Percentiles rank a stretch among this genome's conserved stretches.
phyloP scores from a whole-genome alignment of 2,113 vertebrate genomes.

The Percopsis transmontana region DNA sequence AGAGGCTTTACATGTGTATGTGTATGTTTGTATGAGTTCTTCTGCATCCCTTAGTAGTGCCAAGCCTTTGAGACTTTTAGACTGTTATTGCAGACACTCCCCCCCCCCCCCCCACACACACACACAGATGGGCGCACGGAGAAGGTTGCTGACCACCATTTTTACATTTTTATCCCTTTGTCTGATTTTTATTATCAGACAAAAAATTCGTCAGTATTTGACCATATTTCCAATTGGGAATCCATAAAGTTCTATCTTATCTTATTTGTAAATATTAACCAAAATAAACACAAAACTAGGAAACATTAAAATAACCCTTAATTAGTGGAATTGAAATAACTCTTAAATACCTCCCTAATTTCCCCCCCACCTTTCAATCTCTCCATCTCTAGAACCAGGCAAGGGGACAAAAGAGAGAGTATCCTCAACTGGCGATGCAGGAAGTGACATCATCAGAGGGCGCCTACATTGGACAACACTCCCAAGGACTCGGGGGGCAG shows the following conservation, averaged over 20 bases:
- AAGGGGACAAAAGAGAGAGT: constrained; percentile 88
- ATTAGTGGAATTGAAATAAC: no score
- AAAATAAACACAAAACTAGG: no score
- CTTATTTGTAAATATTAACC: no score
- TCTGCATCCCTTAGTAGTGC: background rate
- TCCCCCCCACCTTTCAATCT: constrained; percentile 13
- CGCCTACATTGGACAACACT: constrained; percentile 81
- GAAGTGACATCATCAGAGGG: constrained; percentile 79
- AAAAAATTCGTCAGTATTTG: background rate
- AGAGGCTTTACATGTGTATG: constrained; percentile 56
- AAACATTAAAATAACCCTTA: no score
- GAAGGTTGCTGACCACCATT: background rate
- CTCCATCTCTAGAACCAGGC: constrained; percentile 73
- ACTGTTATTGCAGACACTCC: background rate
- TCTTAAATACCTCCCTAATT: background rate
- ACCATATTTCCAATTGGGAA: background rate
- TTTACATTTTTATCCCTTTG: background rate
- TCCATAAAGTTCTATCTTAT: background rate
- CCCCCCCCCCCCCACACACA: constrained; percentile 1
- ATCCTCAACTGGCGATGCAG: constrained; percentile 82
- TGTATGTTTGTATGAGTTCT: constrained; percentile 23
- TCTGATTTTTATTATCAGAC: background rate
- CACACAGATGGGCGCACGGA: background rate
- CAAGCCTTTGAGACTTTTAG: constrained; percentile 9
- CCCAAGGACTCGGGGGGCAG: constrained; percentile 80